Conservation (phyloP, 2,797 vertebrate species). For the Pyrrhura leucotis region DNA sequence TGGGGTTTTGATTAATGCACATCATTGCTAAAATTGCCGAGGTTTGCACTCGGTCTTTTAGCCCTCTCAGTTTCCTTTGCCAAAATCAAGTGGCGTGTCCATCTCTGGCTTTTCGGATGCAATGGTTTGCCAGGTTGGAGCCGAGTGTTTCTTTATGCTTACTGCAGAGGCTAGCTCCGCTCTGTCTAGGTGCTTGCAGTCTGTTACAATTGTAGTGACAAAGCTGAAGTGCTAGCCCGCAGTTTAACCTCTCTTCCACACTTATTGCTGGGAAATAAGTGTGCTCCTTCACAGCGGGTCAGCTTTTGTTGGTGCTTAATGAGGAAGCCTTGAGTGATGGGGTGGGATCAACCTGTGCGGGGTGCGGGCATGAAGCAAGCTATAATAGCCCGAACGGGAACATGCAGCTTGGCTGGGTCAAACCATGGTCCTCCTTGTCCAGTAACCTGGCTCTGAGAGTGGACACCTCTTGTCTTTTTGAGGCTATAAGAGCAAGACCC, state of each 20-base stretch:
- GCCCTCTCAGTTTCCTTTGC: background rate
- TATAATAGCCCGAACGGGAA: background rate
- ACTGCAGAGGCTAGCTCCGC: background rate
- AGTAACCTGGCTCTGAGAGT: background rate
- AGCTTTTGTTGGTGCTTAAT: background rate
- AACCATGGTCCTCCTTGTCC: accelerated
- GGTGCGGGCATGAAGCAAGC: background rate
- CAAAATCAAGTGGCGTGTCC: accelerated
- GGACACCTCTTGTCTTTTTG: background rate
- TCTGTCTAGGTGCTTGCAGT: background rate
- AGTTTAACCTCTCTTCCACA: background rate
- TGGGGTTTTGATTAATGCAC: background rate
- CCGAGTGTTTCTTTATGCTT: background rate
- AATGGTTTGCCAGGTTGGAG: background rate
- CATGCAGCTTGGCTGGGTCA: background rate
- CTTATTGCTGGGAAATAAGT: background rate
- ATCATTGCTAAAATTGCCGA: background rate
- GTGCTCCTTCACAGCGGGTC: background rate
- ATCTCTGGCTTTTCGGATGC: background rate
- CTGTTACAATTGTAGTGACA: background rate
- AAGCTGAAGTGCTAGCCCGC: background rate
- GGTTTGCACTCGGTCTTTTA: background rate
- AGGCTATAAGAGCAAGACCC: background rate
- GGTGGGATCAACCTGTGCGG: background rate
- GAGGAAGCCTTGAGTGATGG: background rate